A percentile compares a stretch with the other conserved stretches of the same genome.
These are phyloP conservation scores for Notolabrus celidotus DNA, from an alignment of 2,797 vertebrate species.

Conservation along the genomic window DNA sequence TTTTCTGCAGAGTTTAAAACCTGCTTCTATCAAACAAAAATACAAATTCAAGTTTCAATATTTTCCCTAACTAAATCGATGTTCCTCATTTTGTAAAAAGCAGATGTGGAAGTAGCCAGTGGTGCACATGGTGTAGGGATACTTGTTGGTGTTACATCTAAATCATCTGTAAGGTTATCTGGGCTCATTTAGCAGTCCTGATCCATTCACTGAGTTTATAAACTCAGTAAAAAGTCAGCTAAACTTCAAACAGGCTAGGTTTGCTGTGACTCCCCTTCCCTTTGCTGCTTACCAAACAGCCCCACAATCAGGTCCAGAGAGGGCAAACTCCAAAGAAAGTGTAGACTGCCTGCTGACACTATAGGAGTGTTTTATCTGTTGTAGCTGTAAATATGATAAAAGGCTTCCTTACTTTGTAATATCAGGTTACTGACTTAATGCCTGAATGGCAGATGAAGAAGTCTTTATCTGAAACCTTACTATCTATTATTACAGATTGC, in stretches of 20 bases:
- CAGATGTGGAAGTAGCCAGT: slow-evolving; percentile 40
- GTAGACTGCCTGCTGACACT: slow-evolving; percentile 27
- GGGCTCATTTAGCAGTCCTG: background rate
- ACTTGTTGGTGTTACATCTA: slow-evolving; percentile 4
- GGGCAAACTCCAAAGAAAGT: slow-evolving; percentile 71
- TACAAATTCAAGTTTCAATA: background rate
- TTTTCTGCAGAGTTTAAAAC: background rate
- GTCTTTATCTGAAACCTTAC: background rate
- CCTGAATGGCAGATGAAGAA: background rate
- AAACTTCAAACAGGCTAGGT: slow-evolving; percentile 59
- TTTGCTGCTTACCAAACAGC: slow-evolving; percentile 58
- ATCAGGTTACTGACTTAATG: background rate
- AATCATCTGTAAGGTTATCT: background rate
- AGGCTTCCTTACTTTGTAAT: slow-evolving; percentile 5
- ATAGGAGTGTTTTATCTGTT: slow-evolving; percentile 33
- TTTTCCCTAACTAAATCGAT: background rate
- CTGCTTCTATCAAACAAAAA: background rate
- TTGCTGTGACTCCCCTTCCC: slow-evolving; percentile 33
- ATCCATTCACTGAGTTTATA: slow-evolving; percentile 14
- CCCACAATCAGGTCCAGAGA: slow-evolving; percentile 39
- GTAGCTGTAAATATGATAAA: slow-evolving; percentile 39
- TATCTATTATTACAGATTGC: background rate
- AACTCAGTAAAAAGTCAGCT: slow-evolving; percentile 36
- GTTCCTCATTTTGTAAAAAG: slow-evolving; percentile 15
- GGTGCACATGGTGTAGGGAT: slow-evolving; percentile 49